Base-by-base conservation (phyloP, 2,888 invertebrate genomes). In the Micropterix aruncella region DNA sequence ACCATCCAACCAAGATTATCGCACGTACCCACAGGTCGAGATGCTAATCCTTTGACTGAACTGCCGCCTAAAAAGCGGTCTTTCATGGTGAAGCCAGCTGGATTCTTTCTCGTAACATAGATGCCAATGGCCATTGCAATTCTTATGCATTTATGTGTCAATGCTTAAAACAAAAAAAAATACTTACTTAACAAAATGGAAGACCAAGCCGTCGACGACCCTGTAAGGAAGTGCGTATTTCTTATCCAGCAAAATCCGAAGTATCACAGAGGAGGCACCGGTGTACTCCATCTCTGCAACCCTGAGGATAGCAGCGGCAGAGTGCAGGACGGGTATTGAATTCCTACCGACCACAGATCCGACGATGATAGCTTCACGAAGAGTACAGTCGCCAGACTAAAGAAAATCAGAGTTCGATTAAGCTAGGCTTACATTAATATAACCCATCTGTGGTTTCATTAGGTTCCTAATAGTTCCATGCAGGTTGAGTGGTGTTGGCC, bases 211-310 rank as follows among this genome's bases (percentile, higher is more conserved):
- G 70, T 99, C 97, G 3, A 97, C 79, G 1, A 95, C 97, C 55
- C 90, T 75, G 62, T 88, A 96, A 0, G 97, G 97, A 44, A 99
- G 70, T 0, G 96, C 94, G 70, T 99, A 99, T 60, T 96, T 94
- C 65, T 99, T 99, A 59, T 97, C 95, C 50, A 99, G 79, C 47
- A 99, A 80, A 59, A 92, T 86, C 48, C 94, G 73, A 44, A 99
- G 72, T 59, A 99, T 93, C 56, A 97, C 90, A 19, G 94, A 95
- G 63, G 88, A 95, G 0, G 96, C 91, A 2, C 97, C 97, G 17
- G 84, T 87, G 58, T 95, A 96, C 54, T 89, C 91, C 95, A 97
- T 95, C 70, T 95, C 94, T 38, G 95, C 94, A 46, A 99, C 89
- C 70, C 93, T 91, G 18, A 95, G 66, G 57, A 99, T 78, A 18